Base-by-base conservation (phyloP, 2,888 invertebrate genomes). In the Drosophila pegasa region DNA sequence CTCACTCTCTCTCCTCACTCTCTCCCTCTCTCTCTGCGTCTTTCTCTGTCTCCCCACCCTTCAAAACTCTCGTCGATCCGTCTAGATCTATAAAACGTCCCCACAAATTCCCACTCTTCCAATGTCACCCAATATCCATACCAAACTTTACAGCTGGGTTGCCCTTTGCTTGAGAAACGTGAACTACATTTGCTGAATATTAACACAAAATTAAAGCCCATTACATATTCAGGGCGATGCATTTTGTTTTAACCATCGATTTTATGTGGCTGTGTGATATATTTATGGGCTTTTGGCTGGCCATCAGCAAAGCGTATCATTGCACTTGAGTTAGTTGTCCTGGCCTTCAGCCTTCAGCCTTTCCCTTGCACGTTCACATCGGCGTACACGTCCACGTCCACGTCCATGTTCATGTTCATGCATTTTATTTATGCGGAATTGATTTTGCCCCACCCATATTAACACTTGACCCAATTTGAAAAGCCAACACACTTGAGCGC, bases 381-480 rank as follows among this genome's bases (percentile, higher is more conserved):
- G n/a, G n/a, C n/a, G n/a, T n/a, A n/a, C 48, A 38, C 33, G 40
- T 40, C 51, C 56, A 74, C 31, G 12, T 38, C 31, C 52, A 33
- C 18, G 45, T 43, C 40, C 52, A 33, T 25, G 51, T 43, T 14
- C 33, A 50, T 52, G 62, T n/a, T 38, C 38, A 43, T 77, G 70
- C 54, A 66, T 51, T 64, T 69, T 71, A 50, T 74, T 64, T 76
- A 78, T 74, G 75, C 55, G 66, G 72, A 78, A 80, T 84, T 81
- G 56, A 78, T 78, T 82, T 60, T 59, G 52, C 59, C 20, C 48
- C 29, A 60, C 63, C 70, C 79, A 62, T 18, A 50, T 68, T 75
- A 77, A 55, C 77, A 81, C 87, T 83, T 87, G 85, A 83, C 83
- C 87, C 79, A 87, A 87, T 87, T 83, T 64, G 52, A 45, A 18